Conservation (phyloP, 37 sponge, comb jelly and placozoan species). For the Hexactinellida sp. region DNA sequence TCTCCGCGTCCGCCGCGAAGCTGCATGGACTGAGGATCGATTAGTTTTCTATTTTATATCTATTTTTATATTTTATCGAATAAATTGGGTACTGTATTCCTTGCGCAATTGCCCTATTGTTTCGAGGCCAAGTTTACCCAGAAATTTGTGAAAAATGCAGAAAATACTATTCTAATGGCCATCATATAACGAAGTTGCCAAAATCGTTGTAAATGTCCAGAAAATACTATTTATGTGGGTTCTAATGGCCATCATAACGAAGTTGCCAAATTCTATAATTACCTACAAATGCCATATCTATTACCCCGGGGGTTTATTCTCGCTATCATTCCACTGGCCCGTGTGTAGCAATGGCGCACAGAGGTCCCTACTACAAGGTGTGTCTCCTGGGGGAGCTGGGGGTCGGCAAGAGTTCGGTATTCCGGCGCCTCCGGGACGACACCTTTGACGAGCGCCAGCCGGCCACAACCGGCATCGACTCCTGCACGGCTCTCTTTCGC, state of each 20-base stretch:
- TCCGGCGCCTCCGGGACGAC: conserved; percentile 67
- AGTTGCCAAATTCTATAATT: too few relatives aligned
- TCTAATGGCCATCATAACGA: too few relatives aligned
- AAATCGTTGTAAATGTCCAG: too few relatives aligned
- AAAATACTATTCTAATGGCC: too few relatives aligned
- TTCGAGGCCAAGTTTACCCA: too few relatives aligned
- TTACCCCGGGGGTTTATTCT: too few relatives aligned
- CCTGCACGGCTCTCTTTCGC: conserved; percentile 52
- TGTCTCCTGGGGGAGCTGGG: conserved; percentile 51
- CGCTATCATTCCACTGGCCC: too few relatives aligned
- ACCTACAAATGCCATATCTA: too few relatives aligned
- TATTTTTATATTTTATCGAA: neutral
- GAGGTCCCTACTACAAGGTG: conserved; percentile 43
- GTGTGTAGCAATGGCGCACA: neutral
- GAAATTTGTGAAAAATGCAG: too few relatives aligned
- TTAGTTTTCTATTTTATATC: neutral
- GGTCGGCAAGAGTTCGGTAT: conserved; percentile 61
- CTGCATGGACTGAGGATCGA: neutral
- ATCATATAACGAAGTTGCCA: too few relatives aligned
- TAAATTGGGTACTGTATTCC: neutral
- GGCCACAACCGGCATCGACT: conserved; percentile 65
- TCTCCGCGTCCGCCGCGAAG: neutral
- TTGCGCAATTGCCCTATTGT: too few relatives aligned
- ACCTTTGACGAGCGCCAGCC: conserved; percentile 70
- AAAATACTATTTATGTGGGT: too few relatives aligned